Base-by-base conservation (phyloP, 2,888 invertebrate genomes). In the Imbricaverruca yamaguchii region DNA sequence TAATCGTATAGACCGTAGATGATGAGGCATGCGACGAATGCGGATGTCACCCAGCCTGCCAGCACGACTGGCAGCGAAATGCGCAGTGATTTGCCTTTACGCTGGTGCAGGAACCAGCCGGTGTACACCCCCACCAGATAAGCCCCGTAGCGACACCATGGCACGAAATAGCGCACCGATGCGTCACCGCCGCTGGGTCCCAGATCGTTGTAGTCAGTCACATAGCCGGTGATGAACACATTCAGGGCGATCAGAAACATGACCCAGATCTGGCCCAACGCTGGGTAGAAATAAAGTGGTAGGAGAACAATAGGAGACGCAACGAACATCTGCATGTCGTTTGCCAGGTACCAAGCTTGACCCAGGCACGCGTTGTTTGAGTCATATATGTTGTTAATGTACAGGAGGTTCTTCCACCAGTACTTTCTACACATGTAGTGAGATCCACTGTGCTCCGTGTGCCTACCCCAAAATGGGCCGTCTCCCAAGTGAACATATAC, bases 241-340 rank as follows among this genome's bases (percentile, higher is more conserved):
- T 80, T 59, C 8, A 81, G 25, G n/a, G 59, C 80, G 18, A 80
- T 7, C 7, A 77, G 59, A 7, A 61, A 12, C 2, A 55, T 77
- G 11, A 80, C 12, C 82, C 82, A 81, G 21, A 81, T 23, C 39
- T 74, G 74, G 55, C 79, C 79, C 3, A 79, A 6, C 23, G 63
- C 77, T n/a, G 81, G 81, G 18, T 78, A 80, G 18, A 79, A 80
- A 11, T 13, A 56, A 8, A 79, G 79, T 13, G 79, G 57, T 15
- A 59, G 21, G 15, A 79, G 57, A 13, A 79, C 56, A 1, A 83
- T 25, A 10, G 82, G 82, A 12, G 83, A 80, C 0, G 81, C n/a
- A 9, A 82, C 23, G 18, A 65, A 82, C 79, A 83, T 69, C 74
- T 82, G 82, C 81, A 83, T 81, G 69, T 83, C 83, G 80, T 78